Conservation (phyloP, 2,113 vertebrate species). For the Atlantisia rogersi region DNA sequence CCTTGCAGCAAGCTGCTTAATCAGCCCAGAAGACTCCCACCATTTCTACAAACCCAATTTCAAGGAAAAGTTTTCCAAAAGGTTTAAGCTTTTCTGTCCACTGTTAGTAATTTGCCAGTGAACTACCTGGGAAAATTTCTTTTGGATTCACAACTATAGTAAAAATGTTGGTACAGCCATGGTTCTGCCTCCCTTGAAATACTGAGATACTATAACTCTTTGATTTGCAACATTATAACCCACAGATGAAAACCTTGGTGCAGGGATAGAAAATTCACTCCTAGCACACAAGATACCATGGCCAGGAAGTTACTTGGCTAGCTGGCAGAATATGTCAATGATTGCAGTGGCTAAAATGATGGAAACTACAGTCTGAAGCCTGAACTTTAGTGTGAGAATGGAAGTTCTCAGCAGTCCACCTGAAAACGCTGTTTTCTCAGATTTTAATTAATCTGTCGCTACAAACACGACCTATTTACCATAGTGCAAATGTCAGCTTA, state of each 20-base stretch:
- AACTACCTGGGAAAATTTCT: neutral
- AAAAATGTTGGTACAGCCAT: neutral
- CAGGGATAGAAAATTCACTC: neutral
- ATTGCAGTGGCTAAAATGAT: neutral
- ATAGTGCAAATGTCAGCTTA: slow-evolving; percentile 24
- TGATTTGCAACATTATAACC: neutral
- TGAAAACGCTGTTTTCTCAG: neutral
- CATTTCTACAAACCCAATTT: neutral
- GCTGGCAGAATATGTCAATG: neutral
- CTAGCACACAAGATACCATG: neutral
- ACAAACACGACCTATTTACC: slow-evolving; percentile 20
- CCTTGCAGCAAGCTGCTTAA: neutral
- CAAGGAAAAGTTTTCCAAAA: neutral
- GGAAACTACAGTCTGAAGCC: neutral
- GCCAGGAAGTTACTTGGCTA: neutral
- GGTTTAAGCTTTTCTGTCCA: neutral
- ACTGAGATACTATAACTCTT: neutral
- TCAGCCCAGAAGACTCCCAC: neutral
- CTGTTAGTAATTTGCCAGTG: neutral
- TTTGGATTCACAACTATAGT: neutral
- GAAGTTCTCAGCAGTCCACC: neutral
- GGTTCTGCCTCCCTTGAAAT: neutral
- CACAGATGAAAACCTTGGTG: neutral
- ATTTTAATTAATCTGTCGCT: slow-evolving; percentile 23
- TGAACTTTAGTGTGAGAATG: neutral